phyloP scores from a whole-genome alignment of 2,797 vertebrate species.

The Percopsis omiscomaycus region DNA sequence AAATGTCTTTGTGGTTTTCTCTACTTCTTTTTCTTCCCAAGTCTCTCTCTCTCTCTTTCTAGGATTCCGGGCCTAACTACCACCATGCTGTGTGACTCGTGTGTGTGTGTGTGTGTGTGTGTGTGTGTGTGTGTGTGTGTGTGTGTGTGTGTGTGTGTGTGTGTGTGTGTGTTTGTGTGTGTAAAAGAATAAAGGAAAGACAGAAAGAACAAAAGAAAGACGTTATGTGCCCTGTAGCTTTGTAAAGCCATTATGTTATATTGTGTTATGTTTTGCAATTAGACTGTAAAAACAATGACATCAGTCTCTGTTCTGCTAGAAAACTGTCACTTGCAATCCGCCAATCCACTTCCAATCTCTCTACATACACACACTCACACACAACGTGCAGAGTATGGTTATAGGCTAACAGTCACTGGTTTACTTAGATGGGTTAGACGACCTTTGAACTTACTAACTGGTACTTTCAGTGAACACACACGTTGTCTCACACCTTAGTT shows the following conservation, averaged over 20 bases:
- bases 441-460: too few relatives aligned
- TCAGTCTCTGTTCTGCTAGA: too few relatives aligned
- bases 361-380: neutral
- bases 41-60: neutral
- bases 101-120: conserved; percentile 11
- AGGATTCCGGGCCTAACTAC: too few relatives aligned
- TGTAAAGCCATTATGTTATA: too few relatives aligned
- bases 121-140: conserved; percentile 12
- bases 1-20: conserved; percentile 58
- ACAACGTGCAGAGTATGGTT: neutral
- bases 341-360: neutral
- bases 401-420: neutral
- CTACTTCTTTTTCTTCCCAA: conserved; percentile 48
- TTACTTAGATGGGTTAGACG: too few relatives aligned
- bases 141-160: conserved; percentile 1
- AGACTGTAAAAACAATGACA: too few relatives aligned
- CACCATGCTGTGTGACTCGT: neutral
- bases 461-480: too few relatives aligned
- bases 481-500: too few relatives aligned
- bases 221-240: too few relatives aligned
- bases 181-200: conserved; percentile 18
- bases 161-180: conserved; percentile 14
- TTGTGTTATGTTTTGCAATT: too few relatives aligned
- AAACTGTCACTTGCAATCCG: too few relatives aligned
- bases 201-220: too few relatives aligned